Percentiles rank a stretch among this genome's conserved stretches.
phyloP scores from a whole-genome alignment of 2,797 vertebrate genomes.

The Allobates femoralis region DNA sequence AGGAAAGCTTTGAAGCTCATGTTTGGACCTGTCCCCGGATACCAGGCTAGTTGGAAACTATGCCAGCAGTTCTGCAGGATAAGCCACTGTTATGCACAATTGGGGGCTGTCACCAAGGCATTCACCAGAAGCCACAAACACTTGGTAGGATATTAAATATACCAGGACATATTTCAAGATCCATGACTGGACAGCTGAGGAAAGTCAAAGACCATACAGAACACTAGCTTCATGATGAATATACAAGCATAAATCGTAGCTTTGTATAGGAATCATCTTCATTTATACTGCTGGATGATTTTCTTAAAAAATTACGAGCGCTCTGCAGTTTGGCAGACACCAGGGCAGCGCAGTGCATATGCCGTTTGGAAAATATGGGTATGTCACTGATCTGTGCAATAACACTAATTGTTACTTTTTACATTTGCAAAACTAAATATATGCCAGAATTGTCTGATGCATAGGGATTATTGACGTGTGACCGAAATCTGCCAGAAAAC shows the following conservation, averaged over 20 bases:
- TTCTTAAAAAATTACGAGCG: neutral
- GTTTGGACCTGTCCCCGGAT: neutral
- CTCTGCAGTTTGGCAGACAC: neutral
- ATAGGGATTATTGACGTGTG: no score
- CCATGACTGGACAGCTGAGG: constrained; percentile 54
- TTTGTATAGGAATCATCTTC: neutral
- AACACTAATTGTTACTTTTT: no score
- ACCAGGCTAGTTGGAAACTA: constrained; percentile 18
- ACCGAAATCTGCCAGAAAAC: no score
- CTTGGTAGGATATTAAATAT: constrained; percentile 49
- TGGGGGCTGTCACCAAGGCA: constrained; percentile 3
- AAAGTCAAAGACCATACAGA: neutral
- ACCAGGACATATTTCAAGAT: constrained; percentile 46
- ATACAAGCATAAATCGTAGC: neutral
- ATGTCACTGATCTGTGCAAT: no score
- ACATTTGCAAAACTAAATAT: no score
- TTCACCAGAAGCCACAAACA: constrained; percentile 52
- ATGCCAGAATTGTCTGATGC: no score
- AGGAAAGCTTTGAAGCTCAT: neutral
- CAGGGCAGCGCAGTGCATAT: no score
- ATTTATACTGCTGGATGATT: neutral
- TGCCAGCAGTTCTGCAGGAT: neutral
- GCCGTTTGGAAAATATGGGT: no score
- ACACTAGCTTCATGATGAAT: neutral
- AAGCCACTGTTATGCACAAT: constrained; percentile 19